A percentile compares a stretch with the other conserved stretches of the same genome.
Conservation (phyloP, 2,888 invertebrate genomes). For the Allolobophora icterica region DNA sequence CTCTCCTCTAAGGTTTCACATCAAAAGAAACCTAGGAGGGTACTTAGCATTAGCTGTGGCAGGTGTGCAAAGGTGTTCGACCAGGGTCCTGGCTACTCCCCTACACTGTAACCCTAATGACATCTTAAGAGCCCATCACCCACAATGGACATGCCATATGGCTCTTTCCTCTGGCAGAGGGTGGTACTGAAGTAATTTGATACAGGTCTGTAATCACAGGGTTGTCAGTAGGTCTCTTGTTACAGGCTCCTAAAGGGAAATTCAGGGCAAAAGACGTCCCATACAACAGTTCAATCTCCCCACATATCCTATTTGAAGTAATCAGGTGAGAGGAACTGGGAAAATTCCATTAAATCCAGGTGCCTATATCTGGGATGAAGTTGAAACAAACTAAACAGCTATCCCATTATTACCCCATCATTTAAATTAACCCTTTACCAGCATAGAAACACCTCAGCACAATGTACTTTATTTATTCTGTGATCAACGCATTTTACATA, state of each 20-base stretch:
- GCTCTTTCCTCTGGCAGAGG: neutral
- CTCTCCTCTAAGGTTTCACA: neutral
- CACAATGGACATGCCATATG: neutral
- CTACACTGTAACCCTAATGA: neutral
- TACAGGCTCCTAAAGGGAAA: neutral
- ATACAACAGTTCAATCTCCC: neutral
- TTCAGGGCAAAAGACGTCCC: neutral
- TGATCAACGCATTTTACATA: neutral
- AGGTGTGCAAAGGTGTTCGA: neutral
- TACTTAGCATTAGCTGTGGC: constrained; percentile 1
- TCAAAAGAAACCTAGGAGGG: neutral
- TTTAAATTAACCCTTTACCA: constrained; percentile 7
- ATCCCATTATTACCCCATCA: neutral
- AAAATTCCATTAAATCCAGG: neutral
- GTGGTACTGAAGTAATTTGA: constrained; percentile 2
- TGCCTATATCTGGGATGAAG: neutral
- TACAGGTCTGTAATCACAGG: neutral
- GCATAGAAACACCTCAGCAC: neutral
- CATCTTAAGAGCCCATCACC: neutral
- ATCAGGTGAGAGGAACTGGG: neutral
- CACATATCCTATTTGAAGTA: neutral
- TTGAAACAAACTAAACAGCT: neutral
- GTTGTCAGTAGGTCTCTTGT: neutral
- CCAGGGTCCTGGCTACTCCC: neutral
- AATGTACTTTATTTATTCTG: neutral